Evolutionary conservation across 2,888 invertebrate species (phyloP), one percentile per base, ranked within the genome.

Genomic region (Drepanosiphum platanoidis): DNA sequence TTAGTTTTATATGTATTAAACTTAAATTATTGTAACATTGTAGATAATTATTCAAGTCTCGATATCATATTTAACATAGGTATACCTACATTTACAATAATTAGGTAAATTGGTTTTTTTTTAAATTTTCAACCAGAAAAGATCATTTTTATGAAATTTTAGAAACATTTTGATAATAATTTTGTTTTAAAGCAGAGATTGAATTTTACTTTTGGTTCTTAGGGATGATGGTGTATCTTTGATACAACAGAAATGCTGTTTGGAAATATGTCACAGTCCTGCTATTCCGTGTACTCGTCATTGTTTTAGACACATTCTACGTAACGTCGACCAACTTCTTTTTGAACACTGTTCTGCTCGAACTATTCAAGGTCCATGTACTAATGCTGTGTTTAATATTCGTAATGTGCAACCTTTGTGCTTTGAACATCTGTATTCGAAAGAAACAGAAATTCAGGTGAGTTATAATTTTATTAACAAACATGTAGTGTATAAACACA

Each of bases 291-390:
- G 94, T 89, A 94, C 95, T 0, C 93, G 95, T 86, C 94, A 96
- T 89, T 97, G 97, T 90, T 91, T 94, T 64, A 90, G 93, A 87
- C 97, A 97, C 91, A 95, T 97, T 88, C 95, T 96, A 91, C 92
- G 93, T 87, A 96, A 96, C 89, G 92, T 93, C 15, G 95, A 96
- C 88, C 97, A 97, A 90, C 92, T 94, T 88, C 90, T 96, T 87
- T 95, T 94, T 90, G 93, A 93, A 89, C 93, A 94, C 88, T 95
- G 95, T 90, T 94, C 95, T 87, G 95, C 94, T 87, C 94, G 95
- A 90, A 94, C 94, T 89, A 92, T 94, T 86, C 94, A 95, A 90
- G 93, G 95, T 88, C 94, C 94, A 89, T 95, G 95, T 90, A 93
- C 94, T 88, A 92, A 93, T 87, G 95, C 95, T 71, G 94, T 95